phyloP scores from a whole-genome alignment of 2,113 vertebrate species.

The Benitochromis conjunctus region DNA sequence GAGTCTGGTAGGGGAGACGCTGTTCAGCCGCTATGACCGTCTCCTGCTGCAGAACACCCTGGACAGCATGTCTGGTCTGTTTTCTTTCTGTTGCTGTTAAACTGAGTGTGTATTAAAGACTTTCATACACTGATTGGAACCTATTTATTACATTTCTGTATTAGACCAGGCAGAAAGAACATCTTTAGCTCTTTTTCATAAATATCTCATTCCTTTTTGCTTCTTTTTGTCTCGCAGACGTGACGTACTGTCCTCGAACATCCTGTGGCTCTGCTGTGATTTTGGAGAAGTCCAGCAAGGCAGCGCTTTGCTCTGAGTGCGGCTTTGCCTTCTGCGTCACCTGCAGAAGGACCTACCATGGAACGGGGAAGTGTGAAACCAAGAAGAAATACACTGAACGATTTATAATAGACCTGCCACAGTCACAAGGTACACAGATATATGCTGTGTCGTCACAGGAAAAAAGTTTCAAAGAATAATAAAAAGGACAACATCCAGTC shows the following conservation, averaged over 20 bases:
- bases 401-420: neutral
- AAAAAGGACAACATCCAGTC: too few relatives aligned
- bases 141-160: neutral
- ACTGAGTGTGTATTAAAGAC: neutral
- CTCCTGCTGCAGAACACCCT: constrained; percentile 86
- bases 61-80: constrained; percentile 81
- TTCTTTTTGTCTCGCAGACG: constrained; percentile 46
- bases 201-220: neutral
- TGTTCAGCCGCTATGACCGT: constrained; percentile 85
- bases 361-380: constrained; percentile 71
- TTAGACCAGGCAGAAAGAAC: neutral
- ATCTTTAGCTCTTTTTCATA: neutral
- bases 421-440: neutral
- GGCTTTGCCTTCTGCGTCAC: constrained; percentile 83
- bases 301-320: constrained; percentile 81
- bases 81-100: neutral
- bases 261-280: constrained; percentile 79
- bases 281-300: constrained; percentile 75
- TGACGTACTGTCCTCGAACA: constrained; percentile 82
- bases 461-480: too few relatives aligned
- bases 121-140: neutral
- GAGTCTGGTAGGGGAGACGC: constrained; percentile 79
- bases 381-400: neutral
- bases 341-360: constrained; percentile 83
- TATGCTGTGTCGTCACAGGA: too few relatives aligned